A percentile compares a stretch with the other conserved stretches of the same genome.
phyloP scores from a whole-genome alignment of 2,797 vertebrate species.

The Melopsittacus undulatus region DNA sequence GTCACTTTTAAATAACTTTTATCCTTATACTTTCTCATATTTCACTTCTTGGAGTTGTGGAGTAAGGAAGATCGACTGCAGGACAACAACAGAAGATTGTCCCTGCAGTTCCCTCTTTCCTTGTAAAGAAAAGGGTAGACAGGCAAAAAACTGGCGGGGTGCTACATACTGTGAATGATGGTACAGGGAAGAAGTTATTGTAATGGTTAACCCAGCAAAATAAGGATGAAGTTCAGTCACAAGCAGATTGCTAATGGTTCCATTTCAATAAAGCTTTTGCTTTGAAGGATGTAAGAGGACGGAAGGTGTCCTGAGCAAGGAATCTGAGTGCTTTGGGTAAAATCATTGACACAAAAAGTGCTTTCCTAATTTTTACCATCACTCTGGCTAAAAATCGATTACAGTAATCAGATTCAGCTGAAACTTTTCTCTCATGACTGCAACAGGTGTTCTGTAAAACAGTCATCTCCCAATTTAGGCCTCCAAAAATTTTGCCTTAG shows the following conservation, averaged over 20 bases:
- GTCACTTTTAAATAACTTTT: not conserved
- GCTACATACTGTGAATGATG: not conserved
- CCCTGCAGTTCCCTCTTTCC: not conserved
- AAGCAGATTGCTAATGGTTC: not conserved
- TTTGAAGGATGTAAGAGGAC: not conserved
- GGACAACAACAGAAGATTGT: not conserved
- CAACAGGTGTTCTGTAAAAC: not conserved
- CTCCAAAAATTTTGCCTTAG: not conserved
- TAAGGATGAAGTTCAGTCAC: not conserved
- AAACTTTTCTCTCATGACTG: not conserved
- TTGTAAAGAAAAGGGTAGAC: not conserved
- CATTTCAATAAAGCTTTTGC: not conserved
- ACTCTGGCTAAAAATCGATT: not conserved
- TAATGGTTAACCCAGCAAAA: not conserved
- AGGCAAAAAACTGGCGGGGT: not conserved
- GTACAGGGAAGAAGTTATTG: not conserved
- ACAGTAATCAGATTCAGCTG: not conserved
- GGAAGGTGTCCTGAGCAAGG: not conserved
- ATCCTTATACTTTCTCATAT: not conserved
- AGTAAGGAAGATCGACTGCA: not conserved
- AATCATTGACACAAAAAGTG: not conserved
- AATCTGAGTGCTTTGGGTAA: not conserved
- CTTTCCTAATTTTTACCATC: not conserved
- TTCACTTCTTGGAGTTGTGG: not conserved
- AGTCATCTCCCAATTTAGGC: not conserved